phyloP scores from a whole-genome alignment of 2,888 invertebrate genomes.

The Platycnemis pennipes region DNA sequence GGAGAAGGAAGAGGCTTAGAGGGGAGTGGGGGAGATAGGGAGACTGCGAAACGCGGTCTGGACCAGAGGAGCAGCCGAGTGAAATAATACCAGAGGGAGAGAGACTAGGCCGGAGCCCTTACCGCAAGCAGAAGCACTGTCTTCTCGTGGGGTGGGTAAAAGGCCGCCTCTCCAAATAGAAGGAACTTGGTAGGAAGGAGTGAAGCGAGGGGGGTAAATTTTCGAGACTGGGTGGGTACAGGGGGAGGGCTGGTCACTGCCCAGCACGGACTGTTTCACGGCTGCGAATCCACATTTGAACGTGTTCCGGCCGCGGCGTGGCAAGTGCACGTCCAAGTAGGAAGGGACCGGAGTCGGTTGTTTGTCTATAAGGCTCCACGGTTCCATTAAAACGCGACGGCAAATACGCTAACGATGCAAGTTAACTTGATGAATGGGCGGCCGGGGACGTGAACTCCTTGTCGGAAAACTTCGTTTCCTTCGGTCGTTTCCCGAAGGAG shows the following conservation, averaged over 20 bases:
- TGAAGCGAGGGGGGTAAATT: background rate
- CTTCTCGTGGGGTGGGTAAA: slow-evolving; percentile 34
- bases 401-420: slow-evolving; percentile 43
- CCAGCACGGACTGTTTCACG: background rate
- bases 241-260: background rate
- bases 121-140: slow-evolving; percentile 54
- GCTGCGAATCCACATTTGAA: slow-evolving; percentile 7
- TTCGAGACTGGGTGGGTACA: background rate
- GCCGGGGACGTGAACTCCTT: background rate
- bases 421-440: background rate
- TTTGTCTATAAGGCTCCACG: slow-evolving; percentile 24
- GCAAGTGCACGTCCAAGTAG: background rate
- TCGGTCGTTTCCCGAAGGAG: background rate
- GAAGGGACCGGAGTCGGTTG: background rate
- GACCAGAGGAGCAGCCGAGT: background rate
- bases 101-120: background rate
- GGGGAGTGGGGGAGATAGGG: background rate
- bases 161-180: slow-evolving; percentile 34
- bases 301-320: background rate
- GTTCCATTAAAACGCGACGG: slow-evolving; percentile 9
- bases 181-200: background rate
- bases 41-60: background rate
- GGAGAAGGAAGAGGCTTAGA: slow-evolving; percentile 1
- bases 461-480: slow-evolving; percentile 17
- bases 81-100: slow-evolving; percentile 6